Evolutionary conservation across 2,113 vertebrate species (phyloP), one percentile per base, ranked within the genome.

Genomic region (Aptenodytes forsteri): DNA sequence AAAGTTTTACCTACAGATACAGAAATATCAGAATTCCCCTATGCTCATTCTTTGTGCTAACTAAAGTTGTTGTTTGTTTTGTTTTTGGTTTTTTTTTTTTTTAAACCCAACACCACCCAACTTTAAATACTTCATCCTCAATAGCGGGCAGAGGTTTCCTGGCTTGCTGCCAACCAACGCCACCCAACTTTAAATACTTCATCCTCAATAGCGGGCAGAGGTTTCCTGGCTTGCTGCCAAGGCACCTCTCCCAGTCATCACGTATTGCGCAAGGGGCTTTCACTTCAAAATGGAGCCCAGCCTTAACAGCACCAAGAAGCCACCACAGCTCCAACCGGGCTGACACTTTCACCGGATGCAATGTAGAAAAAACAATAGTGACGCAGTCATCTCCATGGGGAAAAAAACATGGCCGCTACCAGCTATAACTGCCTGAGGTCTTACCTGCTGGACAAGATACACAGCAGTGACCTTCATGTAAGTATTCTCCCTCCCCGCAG

Each of bases 381-480:
- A 44, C 1, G 2, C 27, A 49, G 19, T 23, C 6, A 36, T 5
- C 15, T 21, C 42, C 38, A 13, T 0, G 2, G 25, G 36, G 34
- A 4, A 49, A 58, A 47, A 19, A 40, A 44, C 46, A 18, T 0
- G 6, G 21, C 34, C 0, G 0, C 6, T 22, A 8, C 7, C 61
- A 58, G 32, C 72, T 55, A 1, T 17, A 36, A 9, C 16, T 10
- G 13, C 40, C 52, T 9, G 23, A 46, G 44, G 44, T 3, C 89
- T 90, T 69, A 97, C 97, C 97, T 92, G 96, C 93, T 26, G 89
- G 92, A 58, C 97, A 97, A 26, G 34, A 27, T 0, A 40, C 3
- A 11, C 97, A 97, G 90, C 97, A 97, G 52, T 0, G 65, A 22
- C 26, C 55, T n/a, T 67, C 42, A 2, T 95, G 47, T 2, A 16